Conservation (phyloP, 1,140 invertebrate species). For the Nephotettix cincticeps region DNA sequence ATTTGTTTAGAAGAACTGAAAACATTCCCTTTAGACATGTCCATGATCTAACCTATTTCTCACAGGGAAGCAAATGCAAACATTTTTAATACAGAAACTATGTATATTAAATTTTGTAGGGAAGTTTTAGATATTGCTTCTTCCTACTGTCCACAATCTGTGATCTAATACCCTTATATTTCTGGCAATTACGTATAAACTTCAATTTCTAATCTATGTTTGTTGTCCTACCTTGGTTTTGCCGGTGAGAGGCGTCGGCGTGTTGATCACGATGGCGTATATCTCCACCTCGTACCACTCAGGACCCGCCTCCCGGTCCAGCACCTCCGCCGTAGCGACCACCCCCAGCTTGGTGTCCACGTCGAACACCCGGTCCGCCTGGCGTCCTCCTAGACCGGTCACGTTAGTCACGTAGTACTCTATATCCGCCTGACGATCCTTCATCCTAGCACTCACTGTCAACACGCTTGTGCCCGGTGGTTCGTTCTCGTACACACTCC, state of each 20-base stretch:
- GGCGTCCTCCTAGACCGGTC: constrained; percentile 65
- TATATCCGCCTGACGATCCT: constrained; percentile 57
- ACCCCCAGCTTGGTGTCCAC: constrained; percentile 88
- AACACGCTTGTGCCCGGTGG: constrained; percentile 79
- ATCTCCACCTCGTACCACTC: constrained; percentile 81
- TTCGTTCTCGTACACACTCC: constrained; percentile 86
- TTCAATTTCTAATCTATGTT: too few species aligned
- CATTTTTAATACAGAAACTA: too few species aligned
- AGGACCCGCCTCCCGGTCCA: constrained; percentile 83
- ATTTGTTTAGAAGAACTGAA: too few species aligned
- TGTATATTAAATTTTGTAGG: too few species aligned
- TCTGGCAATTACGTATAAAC: too few species aligned
- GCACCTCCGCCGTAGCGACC: constrained; percentile 75
- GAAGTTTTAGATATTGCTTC: too few species aligned
- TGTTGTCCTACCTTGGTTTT: constrained; percentile 79
- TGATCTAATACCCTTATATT: too few species aligned
- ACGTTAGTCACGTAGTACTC: constrained; percentile 94
- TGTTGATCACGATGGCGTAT: constrained; percentile 68
- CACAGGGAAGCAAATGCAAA: too few species aligned
- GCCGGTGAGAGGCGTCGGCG: constrained; percentile 63
- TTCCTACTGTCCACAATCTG: too few species aligned
- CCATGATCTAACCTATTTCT: too few species aligned
- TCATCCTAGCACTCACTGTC: constrained; percentile 68
- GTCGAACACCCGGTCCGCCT: constrained; percentile 82
- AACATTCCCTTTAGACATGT: too few species aligned